Base-by-base conservation (phyloP, 2,797 vertebrate species). In the Lepus townsendii region DNA sequence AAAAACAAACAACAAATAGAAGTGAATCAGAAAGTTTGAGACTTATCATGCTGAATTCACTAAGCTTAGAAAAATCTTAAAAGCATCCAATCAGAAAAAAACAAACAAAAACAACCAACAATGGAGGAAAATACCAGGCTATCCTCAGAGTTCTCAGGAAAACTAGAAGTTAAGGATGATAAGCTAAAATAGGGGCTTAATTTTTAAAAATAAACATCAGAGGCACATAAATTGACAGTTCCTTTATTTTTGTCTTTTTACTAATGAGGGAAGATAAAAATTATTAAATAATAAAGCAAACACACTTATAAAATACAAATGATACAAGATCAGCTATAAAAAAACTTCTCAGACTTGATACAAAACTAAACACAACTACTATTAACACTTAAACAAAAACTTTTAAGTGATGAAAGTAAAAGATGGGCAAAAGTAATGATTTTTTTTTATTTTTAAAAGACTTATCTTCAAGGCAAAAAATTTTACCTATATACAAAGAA, bases 151-250 rank as follows among this genome's bases (percentile, higher is more conserved):
- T 47, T 80, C 47, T 88, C 68, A 88, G 4, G 11, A 91, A 93
- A 88, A 93, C 17, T 88, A 8, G 3, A 95, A 57, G 60, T 38
- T 72, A 77, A 86, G 35, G 69, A 91, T 83, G 20, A 87, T 38
- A 92, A 94, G 63, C 10, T 92, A 14, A 90, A 96, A 73, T 1
- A 66, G 65, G 47, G 11, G 47, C 35, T 82, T 73, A 93, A 82
- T 50, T 54, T 35, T 68, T 83, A 90, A 83, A 92, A 16, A 92
- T 77, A 94, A 94, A 95, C 89, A 79, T 72, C 77, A 85, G 32
- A 8, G 79, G 16, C 17, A 73, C 26, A 47, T n/a, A 93, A 54
- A 30, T 22, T 22, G 66, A 35, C 30, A 72, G 32, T 32, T 66
- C 57, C 32, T 93, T 69, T 5, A 38, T 86, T 88, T 76, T 32